Conservation (phyloP, 2,113 vertebrate species). For the Seriola dumerili region DNA sequence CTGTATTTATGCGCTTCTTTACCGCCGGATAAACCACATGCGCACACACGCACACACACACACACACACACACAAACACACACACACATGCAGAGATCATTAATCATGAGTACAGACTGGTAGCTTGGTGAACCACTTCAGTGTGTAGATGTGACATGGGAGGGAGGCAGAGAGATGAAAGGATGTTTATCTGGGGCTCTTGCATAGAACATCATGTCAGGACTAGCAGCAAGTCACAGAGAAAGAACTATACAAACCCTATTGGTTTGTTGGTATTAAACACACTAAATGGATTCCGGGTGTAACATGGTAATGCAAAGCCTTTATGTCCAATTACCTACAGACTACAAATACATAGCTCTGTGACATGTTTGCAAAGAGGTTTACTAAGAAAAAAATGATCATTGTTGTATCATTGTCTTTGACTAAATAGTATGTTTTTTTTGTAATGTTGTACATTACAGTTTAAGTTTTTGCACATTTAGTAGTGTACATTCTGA, state of each 20-base stretch:
- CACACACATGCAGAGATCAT: constrained; percentile 52
- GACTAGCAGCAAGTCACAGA: constrained; percentile 41
- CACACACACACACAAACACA: neutral
- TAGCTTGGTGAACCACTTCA: constrained; percentile 30
- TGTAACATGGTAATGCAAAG: constrained; percentile 1
- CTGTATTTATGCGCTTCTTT: constrained; percentile 43
- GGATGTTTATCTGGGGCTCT: constrained; percentile 70
- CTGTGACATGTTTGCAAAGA: neutral
- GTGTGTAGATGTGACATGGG: constrained; percentile 53
- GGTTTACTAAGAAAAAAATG: neutral
- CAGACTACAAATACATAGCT: neutral
- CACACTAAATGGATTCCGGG: constrained; percentile 17
- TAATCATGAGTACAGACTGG: constrained; percentile 63
- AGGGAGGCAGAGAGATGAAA: constrained; percentile 65
- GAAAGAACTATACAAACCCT: constrained; percentile 1
- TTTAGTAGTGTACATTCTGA: neutral
- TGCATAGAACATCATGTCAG: constrained; percentile 71
- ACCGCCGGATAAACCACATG: constrained; percentile 28
- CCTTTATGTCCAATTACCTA: constrained; percentile 8
- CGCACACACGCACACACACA: constrained; percentile 23
- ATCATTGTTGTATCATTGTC: neutral
- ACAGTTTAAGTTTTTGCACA: neutral
- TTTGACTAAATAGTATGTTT: neutral
- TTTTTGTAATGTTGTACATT: neutral
- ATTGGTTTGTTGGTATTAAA: constrained; percentile 44